Evolutionary conservation across 1,140 invertebrate species (phyloP).

Genomic region (Leptopilina boulardi): DNA sequence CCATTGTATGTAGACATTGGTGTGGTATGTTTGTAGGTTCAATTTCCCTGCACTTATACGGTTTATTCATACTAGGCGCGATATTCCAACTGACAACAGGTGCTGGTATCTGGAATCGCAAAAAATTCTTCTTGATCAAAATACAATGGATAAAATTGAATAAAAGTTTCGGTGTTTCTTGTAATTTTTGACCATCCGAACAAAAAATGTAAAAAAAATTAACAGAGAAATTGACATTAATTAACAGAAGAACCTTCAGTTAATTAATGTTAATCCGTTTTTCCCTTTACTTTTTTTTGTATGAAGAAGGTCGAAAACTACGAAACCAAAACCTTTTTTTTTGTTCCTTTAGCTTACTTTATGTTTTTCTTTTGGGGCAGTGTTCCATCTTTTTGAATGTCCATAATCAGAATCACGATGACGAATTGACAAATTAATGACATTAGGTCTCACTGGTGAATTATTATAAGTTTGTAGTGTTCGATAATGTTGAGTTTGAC

Average conservation of each 20-base stretch:
- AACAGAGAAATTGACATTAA: too few relatives aligned
- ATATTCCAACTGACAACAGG: slow-evolving; percentile 80
- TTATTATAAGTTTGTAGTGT: slow-evolving; percentile 68
- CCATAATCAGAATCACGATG: slow-evolving; percentile 65
- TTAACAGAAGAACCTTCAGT: too few relatives aligned
- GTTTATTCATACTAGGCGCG: slow-evolving; percentile 79
- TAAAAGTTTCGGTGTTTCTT: too few relatives aligned
- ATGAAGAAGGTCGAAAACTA: too few relatives aligned
- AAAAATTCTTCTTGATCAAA: slow-evolving; percentile 34
- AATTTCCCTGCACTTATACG: slow-evolving; percentile 79
- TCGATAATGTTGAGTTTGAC: slow-evolving; percentile 70
- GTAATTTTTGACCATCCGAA: too few relatives aligned
- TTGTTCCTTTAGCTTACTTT: slow-evolving; percentile 76
- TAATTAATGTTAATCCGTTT: too few relatives aligned
- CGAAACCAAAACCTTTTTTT: too few relatives aligned
- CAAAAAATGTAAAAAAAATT: too few relatives aligned
- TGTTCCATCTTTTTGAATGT: slow-evolving; percentile 77
- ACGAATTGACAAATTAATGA: slow-evolving; percentile 60
- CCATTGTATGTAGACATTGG: slow-evolving; percentile 81
- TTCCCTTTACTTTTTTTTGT: too few relatives aligned
- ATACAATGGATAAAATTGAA: not conserved
- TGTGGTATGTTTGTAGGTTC: slow-evolving; percentile 81
- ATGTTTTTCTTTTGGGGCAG: slow-evolving; percentile 79
- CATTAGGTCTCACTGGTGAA: slow-evolving; percentile 63
- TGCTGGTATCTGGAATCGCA: slow-evolving; percentile 74